Conservation (phyloP, 1,140 invertebrate genomes). For the Trichonephila clavata region DNA sequence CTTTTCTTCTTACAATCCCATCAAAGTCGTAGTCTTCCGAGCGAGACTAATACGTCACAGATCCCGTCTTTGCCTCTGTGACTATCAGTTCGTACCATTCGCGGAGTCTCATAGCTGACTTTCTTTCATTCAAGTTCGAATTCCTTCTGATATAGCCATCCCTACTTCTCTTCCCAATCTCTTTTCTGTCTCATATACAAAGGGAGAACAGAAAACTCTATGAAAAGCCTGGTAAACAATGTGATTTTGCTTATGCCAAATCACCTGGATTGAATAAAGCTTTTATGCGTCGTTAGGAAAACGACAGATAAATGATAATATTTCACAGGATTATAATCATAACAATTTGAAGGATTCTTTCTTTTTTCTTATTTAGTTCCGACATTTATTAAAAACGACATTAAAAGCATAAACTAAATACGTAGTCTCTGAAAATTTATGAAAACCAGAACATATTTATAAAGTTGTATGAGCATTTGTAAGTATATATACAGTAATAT, state of each 20-base stretch:
- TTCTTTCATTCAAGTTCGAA: background rate
- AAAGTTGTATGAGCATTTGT: no score
- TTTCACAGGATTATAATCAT: background rate
- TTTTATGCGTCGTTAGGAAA: background rate
- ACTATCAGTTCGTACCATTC: background rate
- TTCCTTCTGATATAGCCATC: background rate
- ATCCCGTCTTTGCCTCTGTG: background rate
- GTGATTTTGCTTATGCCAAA: background rate
- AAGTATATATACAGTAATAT: no score
- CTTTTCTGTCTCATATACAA: background rate
- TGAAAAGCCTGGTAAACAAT: slow-evolving; percentile 1
- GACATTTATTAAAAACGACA: no score
- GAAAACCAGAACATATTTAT: no score
- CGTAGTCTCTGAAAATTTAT: no score
- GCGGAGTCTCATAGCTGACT: background rate
- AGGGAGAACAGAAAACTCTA: background rate
- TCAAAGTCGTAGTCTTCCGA: background rate
- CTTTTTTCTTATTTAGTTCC: no score
- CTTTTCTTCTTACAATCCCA: background rate
- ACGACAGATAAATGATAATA: background rate
- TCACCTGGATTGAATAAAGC: background rate
- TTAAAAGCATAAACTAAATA: no score
- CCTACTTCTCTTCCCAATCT: background rate
- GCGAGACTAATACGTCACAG: background rate
- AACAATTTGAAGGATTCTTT: background rate